Evolutionary conservation across 2,888 invertebrate genomes (phyloP), one percentile per base, ranked within the genome.

Genomic region (Pasiphila rectangulata): DNA sequence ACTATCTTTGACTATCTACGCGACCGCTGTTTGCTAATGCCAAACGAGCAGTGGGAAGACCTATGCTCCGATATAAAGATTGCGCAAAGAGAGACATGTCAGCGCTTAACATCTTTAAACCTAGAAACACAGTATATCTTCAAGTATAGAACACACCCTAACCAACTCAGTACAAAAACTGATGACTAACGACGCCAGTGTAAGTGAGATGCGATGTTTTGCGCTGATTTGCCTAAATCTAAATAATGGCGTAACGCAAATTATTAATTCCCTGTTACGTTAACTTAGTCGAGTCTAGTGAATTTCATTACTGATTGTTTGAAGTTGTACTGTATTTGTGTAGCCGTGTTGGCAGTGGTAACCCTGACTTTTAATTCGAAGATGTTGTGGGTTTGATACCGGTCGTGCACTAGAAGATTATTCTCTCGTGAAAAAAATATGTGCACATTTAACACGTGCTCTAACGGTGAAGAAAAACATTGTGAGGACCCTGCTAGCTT

Each of bases 171-270:
- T 50, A 72, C 77, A 79, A 80, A 81, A 83, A 79, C 80, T 75
- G 69, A 45, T 75, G 81, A 85, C 75, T 77, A 80, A 83, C 75
- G 80, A 71, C 69, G 62, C 62, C 67, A 67, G 75, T 83, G 83
- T 80, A 80, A 83, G 82, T 82, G 84, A 82, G 81, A 79, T 79
- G 77, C 81, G 69, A 77, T 83, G 84, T 83, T 83, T 84, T 83
- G 80, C 67, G 61, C 74, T 77, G 78, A 84, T 85, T 86, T 85
- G 78, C 82, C 72, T 83, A 83, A 83, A 84, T 85, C 84, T 86
- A 86, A 87, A 86, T 86, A 85, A 86, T 77, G 79, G 77, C 57
- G 59, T 77, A 72, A 75, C 70, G 71, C 69, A 77, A 58, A 84
- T 85, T 84, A 83, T 74, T 74, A 72, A 79, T 79, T 80, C 78